Evolutionary conservation across 1,140 invertebrate species (phyloP).

Genomic region (Drosophila miranda): DNA sequence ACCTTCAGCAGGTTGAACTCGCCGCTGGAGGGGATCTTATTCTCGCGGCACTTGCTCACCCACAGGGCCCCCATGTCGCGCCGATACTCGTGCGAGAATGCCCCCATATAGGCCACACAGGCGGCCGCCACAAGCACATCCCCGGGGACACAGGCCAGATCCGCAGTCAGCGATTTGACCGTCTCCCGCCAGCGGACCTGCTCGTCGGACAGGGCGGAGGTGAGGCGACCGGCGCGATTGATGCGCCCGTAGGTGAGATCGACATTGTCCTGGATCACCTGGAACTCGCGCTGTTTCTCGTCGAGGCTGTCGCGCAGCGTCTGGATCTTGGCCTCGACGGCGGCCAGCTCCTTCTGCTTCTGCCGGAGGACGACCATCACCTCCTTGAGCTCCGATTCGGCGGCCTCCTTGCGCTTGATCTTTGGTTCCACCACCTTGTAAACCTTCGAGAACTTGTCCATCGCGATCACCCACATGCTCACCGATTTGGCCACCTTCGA

Average conservation of each 20-base stretch:
- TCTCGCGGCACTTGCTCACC: constrained; percentile 85
- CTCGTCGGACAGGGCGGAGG: constrained; percentile 92
- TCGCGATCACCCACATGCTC: constrained; percentile 94
- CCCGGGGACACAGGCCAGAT: constrained; percentile 84
- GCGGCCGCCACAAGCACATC: constrained; percentile 93
- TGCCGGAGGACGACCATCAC: constrained; percentile 89
- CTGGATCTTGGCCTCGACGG: constrained; percentile 85
- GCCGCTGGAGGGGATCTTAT: constrained; percentile 88
- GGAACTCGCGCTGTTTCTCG: constrained; percentile 86
- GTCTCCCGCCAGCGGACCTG: constrained; percentile 91
- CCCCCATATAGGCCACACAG: constrained; percentile 93
- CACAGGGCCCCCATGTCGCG: constrained; percentile 87
- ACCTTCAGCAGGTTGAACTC: constrained; percentile 87
- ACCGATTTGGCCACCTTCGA: constrained; percentile 94
- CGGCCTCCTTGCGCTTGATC: constrained; percentile 88
- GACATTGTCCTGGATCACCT: constrained; percentile 89
- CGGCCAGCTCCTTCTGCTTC: constrained; percentile 91
- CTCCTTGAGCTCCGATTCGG: constrained; percentile 88
- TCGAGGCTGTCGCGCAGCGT: constrained; percentile 82
- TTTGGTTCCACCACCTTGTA: constrained; percentile 94
- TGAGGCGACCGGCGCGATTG: constrained; percentile 90
- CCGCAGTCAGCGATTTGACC: constrained; percentile 83
- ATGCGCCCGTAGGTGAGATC: constrained; percentile 90
- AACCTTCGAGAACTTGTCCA: constrained; percentile 93
- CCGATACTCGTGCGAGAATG: constrained; percentile 90